phyloP scores from a whole-genome alignment of 2,113 vertebrate genomes.

The Sinocyclocheilus rhinocerous region DNA sequence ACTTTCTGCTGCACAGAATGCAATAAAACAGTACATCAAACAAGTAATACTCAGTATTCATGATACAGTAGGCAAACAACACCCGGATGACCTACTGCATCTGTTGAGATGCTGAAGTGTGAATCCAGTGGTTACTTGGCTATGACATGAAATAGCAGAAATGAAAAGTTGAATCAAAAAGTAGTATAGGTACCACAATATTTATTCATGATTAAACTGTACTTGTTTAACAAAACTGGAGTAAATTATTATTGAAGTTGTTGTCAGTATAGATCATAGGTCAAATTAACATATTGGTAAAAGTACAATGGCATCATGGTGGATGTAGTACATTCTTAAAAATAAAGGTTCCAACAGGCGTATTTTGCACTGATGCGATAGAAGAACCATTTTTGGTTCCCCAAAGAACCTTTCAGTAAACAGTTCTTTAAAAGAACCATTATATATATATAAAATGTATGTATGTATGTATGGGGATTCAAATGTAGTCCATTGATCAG shows the following conservation, averaged over 20 bases:
- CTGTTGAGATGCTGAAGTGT: not conserved
- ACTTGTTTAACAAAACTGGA: not conserved
- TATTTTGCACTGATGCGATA: too few relatives aligned
- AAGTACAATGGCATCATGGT: not conserved
- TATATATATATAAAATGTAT: too few relatives aligned
- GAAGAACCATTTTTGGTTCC: too few relatives aligned
- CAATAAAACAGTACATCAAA: not conserved
- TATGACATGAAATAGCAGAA: not conserved
- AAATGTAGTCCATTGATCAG: too few relatives aligned
- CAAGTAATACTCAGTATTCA: slow-evolving; percentile 7
- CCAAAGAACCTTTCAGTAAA: too few relatives aligned
- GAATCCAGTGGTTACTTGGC: not conserved
- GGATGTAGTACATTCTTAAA: not conserved
- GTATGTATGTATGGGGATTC: too few relatives aligned
- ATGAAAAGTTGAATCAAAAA: not conserved
- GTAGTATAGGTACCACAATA: not conserved
- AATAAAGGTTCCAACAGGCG: too few relatives aligned
- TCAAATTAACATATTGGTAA: not conserved
- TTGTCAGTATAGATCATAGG: not conserved
- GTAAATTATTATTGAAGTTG: not conserved
- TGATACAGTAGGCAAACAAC: not conserved
- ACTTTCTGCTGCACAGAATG: not conserved
- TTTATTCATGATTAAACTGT: not conserved
- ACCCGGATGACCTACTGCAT: slow-evolving; percentile 3
- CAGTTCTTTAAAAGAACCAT: too few relatives aligned